Percentiles rank a stretch among this genome's conserved stretches.
phyloP scores from a whole-genome alignment of 2,888 invertebrate species.

The Chloroclystis v-ata region DNA sequence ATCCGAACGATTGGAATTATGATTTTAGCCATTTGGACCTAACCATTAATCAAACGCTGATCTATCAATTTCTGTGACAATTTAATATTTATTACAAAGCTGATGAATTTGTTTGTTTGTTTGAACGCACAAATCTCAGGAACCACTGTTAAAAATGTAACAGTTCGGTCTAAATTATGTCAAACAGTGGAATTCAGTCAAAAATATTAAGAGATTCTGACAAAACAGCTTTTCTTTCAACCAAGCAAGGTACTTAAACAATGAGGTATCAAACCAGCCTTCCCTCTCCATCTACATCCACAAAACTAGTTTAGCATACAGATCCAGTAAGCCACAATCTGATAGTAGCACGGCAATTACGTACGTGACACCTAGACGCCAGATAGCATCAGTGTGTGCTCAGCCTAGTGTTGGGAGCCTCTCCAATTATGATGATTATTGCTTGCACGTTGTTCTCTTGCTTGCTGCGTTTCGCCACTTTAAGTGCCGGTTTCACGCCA shows the following conservation, averaged over 20 bases:
- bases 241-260: background rate
- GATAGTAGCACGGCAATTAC: constrained; percentile 64
- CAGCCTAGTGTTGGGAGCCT: constrained; percentile 50
- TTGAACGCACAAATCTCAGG: too few relatives aligned
- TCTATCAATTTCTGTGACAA: too few relatives aligned
- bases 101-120: too few relatives aligned
- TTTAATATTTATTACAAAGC: too few relatives aligned
- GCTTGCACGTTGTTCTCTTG: constrained; percentile 8
- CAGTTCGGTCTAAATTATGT: too few relatives aligned
- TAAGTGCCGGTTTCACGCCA: constrained; percentile 5
- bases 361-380: constrained; percentile 69
- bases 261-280: background rate
- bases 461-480: constrained; percentile 8
- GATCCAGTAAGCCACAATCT: constrained; percentile 51
- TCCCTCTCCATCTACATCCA: constrained; percentile 4
- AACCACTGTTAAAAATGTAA: too few relatives aligned
- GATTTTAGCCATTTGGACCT: too few relatives aligned
- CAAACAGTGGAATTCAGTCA: too few relatives aligned
- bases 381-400: constrained; percentile 45
- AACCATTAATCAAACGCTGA: too few relatives aligned
- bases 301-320: constrained; percentile 69
- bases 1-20: too few relatives aligned
- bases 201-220: too few relatives aligned
- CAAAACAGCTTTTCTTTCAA: too few relatives aligned
- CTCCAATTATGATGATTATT: constrained; percentile 54